These are phyloP conservation scores for Delia radicum DNA, from an alignment of 1,140 invertebrate genomes.

Conservation along the genomic window DNA sequence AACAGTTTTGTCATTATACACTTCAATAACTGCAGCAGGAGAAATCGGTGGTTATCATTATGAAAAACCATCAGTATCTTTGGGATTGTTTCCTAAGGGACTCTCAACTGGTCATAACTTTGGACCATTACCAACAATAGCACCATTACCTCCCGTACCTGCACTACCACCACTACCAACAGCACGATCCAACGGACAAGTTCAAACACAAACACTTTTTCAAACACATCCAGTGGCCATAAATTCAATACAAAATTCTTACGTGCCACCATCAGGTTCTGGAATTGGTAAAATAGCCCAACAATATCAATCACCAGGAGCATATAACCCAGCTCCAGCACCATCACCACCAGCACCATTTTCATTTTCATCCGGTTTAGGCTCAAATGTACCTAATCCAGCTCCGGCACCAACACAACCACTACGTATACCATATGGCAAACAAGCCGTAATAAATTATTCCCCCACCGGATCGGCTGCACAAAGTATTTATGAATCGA, in stretches of 20 bases:
- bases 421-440: slow-evolving; percentile 43
- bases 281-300: slow-evolving; percentile 3
- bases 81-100: slow-evolving; percentile 29
- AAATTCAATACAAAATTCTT: not conserved
- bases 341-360: not conserved
- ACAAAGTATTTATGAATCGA: slow-evolving; percentile 35
- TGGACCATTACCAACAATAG: slow-evolving; percentile 40
- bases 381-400: not conserved
- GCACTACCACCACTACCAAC: slow-evolving; percentile 40
- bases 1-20: not conserved
- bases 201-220: not conserved
- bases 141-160: slow-evolving; percentile 44
- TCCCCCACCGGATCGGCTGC: not conserved
- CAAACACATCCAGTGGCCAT: slow-evolving; percentile 31
- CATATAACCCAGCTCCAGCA: not conserved
- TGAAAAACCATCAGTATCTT: slow-evolving; percentile 37
- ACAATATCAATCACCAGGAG: not conserved
- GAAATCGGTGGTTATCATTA: slow-evolving; percentile 40
- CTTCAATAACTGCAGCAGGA: slow-evolving; percentile 25
- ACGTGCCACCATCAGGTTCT: not conserved
- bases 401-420: slow-evolving; percentile 30
- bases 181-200: not conserved
- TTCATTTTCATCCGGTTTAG: not conserved
- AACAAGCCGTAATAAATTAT: slow-evolving; percentile 30
- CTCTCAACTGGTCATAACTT: slow-evolving; percentile 39